Conservation (phyloP, 2,113 vertebrate species). For the Phodopus roborovskii region DNA sequence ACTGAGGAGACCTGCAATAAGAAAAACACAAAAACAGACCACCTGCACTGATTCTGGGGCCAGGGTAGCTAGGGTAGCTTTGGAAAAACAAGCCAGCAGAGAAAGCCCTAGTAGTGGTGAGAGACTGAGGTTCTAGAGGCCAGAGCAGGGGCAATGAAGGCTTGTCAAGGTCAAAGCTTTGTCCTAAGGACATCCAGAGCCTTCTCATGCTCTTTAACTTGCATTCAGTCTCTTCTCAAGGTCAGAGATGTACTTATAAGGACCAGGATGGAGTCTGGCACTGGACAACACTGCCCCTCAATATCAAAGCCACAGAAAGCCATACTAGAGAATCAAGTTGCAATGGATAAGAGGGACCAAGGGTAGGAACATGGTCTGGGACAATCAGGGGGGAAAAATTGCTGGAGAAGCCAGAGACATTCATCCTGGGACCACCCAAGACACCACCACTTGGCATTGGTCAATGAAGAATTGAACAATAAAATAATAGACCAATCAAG, state of each 20-base stretch:
- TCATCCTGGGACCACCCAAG: background rate
- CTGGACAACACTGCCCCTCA: fast-evolving
- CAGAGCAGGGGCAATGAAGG: fast-evolving
- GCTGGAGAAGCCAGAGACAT: too few relatives aligned
- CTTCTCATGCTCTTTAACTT: fast-evolving
- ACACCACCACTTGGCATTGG: background rate
- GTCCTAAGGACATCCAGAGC: background rate
- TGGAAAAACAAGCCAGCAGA: too few relatives aligned
- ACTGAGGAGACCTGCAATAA: fast-evolving
- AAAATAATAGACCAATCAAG: background rate
- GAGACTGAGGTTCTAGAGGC: fast-evolving
- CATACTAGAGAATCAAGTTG: fast-evolving
- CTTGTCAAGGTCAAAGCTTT: background rate
- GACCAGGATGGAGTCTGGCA: background rate
- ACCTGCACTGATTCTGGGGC: background rate
- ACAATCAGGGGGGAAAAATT: background rate
- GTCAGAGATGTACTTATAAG: background rate
- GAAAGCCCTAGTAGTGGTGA: background rate
- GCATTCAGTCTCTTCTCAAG: too few relatives aligned
- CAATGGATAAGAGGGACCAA: background rate
- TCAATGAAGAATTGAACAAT: background rate
- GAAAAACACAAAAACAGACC: background rate
- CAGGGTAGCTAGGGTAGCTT: fast-evolving
- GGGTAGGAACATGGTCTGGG: too few relatives aligned
- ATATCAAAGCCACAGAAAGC: background rate